Evolutionary conservation across 1,140 invertebrate genomes (phyloP).

Genomic region (Contarinia nasturtii): DNA sequence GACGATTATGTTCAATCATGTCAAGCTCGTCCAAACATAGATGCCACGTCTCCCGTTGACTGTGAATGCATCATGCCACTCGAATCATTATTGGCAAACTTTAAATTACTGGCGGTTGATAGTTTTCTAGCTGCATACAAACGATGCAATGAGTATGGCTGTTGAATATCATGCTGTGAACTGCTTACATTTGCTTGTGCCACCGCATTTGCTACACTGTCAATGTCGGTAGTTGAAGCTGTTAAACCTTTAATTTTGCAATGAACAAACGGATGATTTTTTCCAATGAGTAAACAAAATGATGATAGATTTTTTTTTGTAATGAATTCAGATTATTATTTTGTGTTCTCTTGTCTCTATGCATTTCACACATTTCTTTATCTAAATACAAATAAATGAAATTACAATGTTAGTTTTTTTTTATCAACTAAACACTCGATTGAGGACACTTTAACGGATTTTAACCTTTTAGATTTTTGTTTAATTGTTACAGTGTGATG

Average conservation of each 20-base stretch:
- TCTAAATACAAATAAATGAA: no score
- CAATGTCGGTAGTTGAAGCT: slow-evolving; percentile 20
- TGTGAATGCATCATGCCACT: slow-evolving; percentile 31
- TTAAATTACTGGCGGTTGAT: background rate
- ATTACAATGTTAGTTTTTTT: no score
- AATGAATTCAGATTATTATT: slow-evolving; percentile 1
- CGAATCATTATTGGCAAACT: slow-evolving; percentile 1
- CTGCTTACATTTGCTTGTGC: no score
- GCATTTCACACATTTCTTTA: no score
- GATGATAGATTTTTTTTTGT: slow-evolving; percentile 11
- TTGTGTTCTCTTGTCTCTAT: no score
- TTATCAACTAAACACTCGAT: no score
- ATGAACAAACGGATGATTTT: slow-evolving; percentile 4
- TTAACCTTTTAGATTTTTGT: no score
- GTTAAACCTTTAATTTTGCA: slow-evolving; percentile 1
- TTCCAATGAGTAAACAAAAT: no score
- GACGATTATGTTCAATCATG: slow-evolving; percentile 8
- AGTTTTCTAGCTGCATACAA: background rate
- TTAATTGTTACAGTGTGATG: no score
- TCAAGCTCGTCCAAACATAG: slow-evolving; percentile 39
- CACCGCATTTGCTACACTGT: background rate
- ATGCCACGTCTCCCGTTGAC: slow-evolving; percentile 35
- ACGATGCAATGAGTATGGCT: background rate
- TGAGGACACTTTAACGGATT: no score
- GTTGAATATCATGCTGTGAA: background rate